phyloP scores from a whole-genome alignment of 1,140 invertebrate species.

The Wiebesia pumilae region DNA sequence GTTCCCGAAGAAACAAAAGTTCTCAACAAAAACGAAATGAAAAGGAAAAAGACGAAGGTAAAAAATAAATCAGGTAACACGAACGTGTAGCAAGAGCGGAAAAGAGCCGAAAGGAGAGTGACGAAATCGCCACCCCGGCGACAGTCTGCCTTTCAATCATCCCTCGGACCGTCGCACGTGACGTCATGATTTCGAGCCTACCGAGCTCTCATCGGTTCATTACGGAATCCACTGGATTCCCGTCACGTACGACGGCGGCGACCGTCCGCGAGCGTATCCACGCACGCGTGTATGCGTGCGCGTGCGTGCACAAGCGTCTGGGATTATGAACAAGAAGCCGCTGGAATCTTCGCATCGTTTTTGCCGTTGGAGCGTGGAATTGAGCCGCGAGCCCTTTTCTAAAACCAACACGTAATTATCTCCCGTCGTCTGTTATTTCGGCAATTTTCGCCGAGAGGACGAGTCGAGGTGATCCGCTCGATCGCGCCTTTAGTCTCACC shows the following conservation, averaged over 20 bases:
- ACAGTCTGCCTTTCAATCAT: conserved; percentile 46
- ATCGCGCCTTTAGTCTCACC: conserved; percentile 46
- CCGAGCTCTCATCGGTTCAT: conserved; percentile 45
- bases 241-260: conserved; percentile 45
- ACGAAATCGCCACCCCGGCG: conserved; percentile 48
- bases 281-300: not conserved
- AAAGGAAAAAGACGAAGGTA: not conserved
- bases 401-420: conserved; percentile 76
- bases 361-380: conserved; percentile 64
- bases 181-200: conserved; percentile 20
- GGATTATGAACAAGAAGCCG: conserved; percentile 37
- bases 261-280: not conserved
- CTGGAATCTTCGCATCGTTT: conserved; percentile 55
- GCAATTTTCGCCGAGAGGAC: conserved; percentile 60
- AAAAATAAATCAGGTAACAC: not conserved
- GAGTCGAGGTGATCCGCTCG: conserved; percentile 34
- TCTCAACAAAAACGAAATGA: not conserved
- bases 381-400: conserved; percentile 71
- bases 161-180: not conserved
- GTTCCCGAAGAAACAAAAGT: not conserved
- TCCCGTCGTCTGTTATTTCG: conserved; percentile 67
- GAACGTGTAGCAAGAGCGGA: not conserved
- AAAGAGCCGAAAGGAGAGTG: conserved; percentile 19
- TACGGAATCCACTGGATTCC: conserved; percentile 35
- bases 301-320: not conserved